phyloP scores from a whole-genome alignment of 1,140 invertebrate species.

The Macrobrachium rosenbergii region DNA sequence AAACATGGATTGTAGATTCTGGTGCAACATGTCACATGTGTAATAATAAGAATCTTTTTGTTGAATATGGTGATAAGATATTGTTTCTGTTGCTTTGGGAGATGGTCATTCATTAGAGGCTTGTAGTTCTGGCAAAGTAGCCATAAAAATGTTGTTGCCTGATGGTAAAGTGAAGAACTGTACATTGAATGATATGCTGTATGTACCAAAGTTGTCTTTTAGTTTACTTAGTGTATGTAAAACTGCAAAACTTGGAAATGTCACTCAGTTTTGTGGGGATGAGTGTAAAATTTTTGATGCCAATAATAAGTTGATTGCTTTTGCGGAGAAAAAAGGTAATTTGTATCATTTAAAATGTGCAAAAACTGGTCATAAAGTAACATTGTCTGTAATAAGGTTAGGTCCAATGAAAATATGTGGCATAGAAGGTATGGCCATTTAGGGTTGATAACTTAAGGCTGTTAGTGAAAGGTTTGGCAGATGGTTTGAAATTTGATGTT shows the following conservation, averaged over 20 bases:
- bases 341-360: constrained; percentile 12
- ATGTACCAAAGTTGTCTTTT: constrained; percentile 25
- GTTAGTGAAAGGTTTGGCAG: no score
- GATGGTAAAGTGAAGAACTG: constrained; percentile 33
- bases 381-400: constrained; percentile 13
- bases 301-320: constrained; percentile 10
- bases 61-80: constrained; percentile 15
- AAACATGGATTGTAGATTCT: constrained; percentile 33
- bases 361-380: constrained; percentile 8
- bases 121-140: constrained; percentile 21
- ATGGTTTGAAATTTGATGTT: no score
- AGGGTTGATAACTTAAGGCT: not conserved
- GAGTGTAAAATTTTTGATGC: constrained; percentile 26
- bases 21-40: constrained; percentile 26
- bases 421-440: constrained; percentile 36
- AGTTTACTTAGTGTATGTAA: constrained; percentile 26
- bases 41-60: constrained; percentile 11
- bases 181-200: not conserved
- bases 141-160: constrained; percentile 13
- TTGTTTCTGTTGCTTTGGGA: not conserved
- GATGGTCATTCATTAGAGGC: constrained; percentile 34
- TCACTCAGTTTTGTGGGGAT: constrained; percentile 18
- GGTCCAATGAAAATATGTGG: constrained; percentile 23
- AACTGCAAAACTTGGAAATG: constrained; percentile 17
- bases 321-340: not conserved